Percentiles rank a stretch among this genome's conserved stretches.
Conservation (phyloP, 2,797 vertebrate species). For the Chromis chromis region DNA sequence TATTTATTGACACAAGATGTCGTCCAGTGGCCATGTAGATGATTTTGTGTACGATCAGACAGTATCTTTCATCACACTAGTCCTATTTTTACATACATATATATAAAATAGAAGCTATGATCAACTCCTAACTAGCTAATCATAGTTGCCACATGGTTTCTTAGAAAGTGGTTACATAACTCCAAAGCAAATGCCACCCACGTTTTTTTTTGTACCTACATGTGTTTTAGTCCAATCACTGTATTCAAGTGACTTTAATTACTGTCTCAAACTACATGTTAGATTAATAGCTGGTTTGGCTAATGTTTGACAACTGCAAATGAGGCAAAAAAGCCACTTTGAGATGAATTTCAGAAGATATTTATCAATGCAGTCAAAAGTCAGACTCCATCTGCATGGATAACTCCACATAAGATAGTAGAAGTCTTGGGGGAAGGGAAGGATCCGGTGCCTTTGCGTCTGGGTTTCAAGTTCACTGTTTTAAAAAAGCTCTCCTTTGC, state of each 20-base stretch:
- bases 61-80: not conserved
- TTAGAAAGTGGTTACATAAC: no score
- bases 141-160: not conserved
- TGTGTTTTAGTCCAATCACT: not conserved
- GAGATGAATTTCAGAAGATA: not conserved
- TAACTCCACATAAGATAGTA: constrained; percentile 49
- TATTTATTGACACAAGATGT: no score
- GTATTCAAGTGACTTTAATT: not conserved
- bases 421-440: constrained; percentile 46
- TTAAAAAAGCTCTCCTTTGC: constrained; percentile 48
- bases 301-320: not conserved
- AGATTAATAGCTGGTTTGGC: constrained; percentile 9
- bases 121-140: not conserved
- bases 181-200: no score
- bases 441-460: constrained; percentile 71
- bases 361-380: not conserved
- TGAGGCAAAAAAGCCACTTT: not conserved
- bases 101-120: no score
- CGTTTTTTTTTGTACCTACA: no score
- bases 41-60: not conserved
- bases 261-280: not conserved
- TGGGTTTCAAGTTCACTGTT: constrained; percentile 70
- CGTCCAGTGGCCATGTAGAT: not conserved
- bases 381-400: constrained; percentile 6
- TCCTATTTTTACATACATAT: not conserved